Evolutionary conservation across 1,140 invertebrate species (phyloP), one percentile per base, ranked within the genome.

Genomic region (Vanessa tameamea): DNA sequence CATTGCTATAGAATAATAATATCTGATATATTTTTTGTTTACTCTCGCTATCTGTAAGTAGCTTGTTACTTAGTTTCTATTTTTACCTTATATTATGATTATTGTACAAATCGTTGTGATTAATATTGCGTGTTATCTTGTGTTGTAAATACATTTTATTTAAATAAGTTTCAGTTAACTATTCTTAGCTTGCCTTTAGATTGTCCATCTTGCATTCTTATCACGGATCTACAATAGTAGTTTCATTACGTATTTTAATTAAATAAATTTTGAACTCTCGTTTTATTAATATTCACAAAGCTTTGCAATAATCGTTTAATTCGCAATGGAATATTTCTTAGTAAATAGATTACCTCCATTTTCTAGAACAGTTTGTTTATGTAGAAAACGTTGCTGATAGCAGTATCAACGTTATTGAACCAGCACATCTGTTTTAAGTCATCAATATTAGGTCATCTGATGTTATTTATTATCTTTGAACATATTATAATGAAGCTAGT

Each of bases 301-400:
- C 37, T 43, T 43, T 9, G 37, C 37, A 9, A 53, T 53, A 53
- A 14, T 15, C 48, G 15, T 53, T 53, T 2, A 53, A 53, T 53
- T 53, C n/a, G 15, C n/a, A 53, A 53, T 53, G 50, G 50, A 53
- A 53, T 53, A 53, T 53, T 53, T 53, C 15, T 53, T n/a, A 9
- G 15, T 53, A 53, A 53, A 57, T 57, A 26, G n/a, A 57, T 57
- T 7, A 57, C 37, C 37, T 43, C 7, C 7, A 57, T 11, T 57
- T 23, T 57, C 55, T 26, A 57, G 20, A 57, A 57, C 26, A 26
- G 11, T 57, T 26, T 57, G 55, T 26, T 57, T 57, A 57, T 26
- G 55, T 14, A 57, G 55, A 57, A 57, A 57, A 57, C 23, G 26
- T 12, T 26, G n/a, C 13, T 15, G n/a, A 23, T 57, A 23, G n/a